phyloP scores from a whole-genome alignment of 2,888 invertebrate species.

The Drosophila meridionalis region DNA sequence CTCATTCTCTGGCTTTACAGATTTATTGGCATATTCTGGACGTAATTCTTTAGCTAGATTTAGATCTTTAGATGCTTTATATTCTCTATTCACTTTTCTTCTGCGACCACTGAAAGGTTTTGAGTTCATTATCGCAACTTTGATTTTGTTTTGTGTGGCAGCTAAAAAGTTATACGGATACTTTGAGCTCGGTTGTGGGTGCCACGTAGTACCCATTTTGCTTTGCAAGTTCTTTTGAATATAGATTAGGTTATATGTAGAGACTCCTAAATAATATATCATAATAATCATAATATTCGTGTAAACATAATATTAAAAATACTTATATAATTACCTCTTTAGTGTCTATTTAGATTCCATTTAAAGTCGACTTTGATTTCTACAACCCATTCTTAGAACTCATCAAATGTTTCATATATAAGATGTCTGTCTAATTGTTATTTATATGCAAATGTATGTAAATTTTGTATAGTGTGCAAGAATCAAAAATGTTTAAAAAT shows the following conservation, averaged over 20 bases:
- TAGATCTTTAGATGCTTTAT: neutral
- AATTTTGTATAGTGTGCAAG: neutral
- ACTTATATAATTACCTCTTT: neutral
- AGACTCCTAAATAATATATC: neutral
- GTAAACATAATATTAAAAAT: neutral
- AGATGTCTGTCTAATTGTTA: neutral
- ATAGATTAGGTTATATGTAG: neutral
- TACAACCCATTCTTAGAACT: neutral
- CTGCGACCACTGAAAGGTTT: neutral
- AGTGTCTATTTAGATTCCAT: neutral
- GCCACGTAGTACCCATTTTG: neutral
- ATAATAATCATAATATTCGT: too few relatives aligned
- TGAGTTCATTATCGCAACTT: neutral
- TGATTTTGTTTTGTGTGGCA: conserved; percentile 1
- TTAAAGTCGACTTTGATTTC: neutral
- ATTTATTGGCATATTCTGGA: neutral
- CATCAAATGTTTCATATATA: neutral
- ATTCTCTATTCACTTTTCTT: neutral
- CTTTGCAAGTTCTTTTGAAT: neutral
- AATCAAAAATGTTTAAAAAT: neutral
- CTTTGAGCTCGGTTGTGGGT: neutral
- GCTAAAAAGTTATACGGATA: conserved; percentile 9
- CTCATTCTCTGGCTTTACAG: neutral
- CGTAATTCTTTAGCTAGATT: neutral
- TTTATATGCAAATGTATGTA: neutral